Evolutionary conservation across 2,113 vertebrate species (phyloP).

Genomic region (Pyrgilauda ruficollis): DNA sequence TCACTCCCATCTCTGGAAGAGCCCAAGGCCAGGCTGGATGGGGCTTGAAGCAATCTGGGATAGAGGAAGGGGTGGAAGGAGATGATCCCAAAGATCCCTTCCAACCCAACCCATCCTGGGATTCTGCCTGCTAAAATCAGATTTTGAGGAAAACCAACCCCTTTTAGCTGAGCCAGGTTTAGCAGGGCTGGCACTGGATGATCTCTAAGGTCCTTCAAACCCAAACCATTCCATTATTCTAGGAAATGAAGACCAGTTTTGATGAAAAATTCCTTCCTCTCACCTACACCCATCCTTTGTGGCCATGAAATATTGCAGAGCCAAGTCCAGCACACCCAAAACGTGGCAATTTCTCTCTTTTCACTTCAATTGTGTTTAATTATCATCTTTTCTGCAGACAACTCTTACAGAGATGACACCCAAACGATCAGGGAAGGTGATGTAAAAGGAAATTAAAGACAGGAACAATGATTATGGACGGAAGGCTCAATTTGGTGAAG

Average conservation of each 20-base stretch:
- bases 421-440: not conserved
- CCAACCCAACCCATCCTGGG: not conserved
- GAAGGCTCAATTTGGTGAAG: not conserved
- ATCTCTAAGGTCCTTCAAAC: not conserved
- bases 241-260: not conserved
- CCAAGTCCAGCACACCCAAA: not conserved
- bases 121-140: not conserved
- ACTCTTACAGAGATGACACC: not conserved
- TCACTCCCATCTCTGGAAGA: not conserved
- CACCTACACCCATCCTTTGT: not conserved
- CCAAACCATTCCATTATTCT: not conserved
- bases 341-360: not conserved
- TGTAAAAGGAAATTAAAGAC: conserved; percentile 23
- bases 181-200: not conserved
- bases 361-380: not conserved
- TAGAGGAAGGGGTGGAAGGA: not conserved
- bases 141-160: not conserved
- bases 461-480: not conserved
- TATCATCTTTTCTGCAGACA: not conserved
- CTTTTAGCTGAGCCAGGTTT: not conserved
- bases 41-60: not conserved
- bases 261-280: not conserved
- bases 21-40: not conserved
- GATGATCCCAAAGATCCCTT: not conserved
- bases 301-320: fast-evolving